phyloP scores from a whole-genome alignment of 1,140 invertebrate genomes.

The Drosophila bipectinata region DNA sequence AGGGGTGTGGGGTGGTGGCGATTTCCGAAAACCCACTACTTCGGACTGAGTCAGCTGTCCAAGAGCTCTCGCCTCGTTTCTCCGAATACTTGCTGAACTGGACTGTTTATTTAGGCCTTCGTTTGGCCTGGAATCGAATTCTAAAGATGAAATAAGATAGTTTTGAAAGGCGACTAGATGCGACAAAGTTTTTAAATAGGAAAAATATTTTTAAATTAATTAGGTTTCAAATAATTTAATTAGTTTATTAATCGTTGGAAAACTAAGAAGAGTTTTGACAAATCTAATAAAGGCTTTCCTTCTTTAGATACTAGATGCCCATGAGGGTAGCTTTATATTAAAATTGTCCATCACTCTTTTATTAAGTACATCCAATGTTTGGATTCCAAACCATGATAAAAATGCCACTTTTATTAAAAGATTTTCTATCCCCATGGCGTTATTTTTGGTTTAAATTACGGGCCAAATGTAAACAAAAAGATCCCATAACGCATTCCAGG shows the following conservation, averaged over 20 bases:
- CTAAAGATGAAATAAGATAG: neutral
- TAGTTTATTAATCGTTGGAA: too few relatives aligned
- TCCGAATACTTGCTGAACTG: slow-evolving; percentile 9
- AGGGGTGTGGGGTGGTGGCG: neutral
- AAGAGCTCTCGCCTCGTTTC: slow-evolving; percentile 23
- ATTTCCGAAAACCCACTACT: slow-evolving; percentile 16
- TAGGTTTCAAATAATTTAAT: too few relatives aligned
- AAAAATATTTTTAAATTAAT: neutral
- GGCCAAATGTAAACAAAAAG: neutral
- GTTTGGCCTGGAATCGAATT: slow-evolving; percentile 21
- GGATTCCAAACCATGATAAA: too few relatives aligned
- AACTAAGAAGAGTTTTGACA: too few relatives aligned
- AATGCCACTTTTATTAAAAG: too few relatives aligned
- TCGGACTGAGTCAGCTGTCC: slow-evolving; percentile 23
- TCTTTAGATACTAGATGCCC: too few relatives aligned
- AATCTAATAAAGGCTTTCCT: too few relatives aligned
- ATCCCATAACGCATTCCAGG: neutral
- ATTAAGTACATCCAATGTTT: too few relatives aligned
- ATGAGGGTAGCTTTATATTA: too few relatives aligned
- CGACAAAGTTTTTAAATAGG: neutral
- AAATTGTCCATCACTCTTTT: too few relatives aligned
- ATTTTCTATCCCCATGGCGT: too few relatives aligned
- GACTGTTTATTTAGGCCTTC: slow-evolving; percentile 15
- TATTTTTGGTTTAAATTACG: neutral
- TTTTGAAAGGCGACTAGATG: neutral